These are phyloP conservation scores for Macroglossus sobrinus DNA, from an alignment of 2,113 vertebrate genomes.

Conservation along the genomic window DNA sequence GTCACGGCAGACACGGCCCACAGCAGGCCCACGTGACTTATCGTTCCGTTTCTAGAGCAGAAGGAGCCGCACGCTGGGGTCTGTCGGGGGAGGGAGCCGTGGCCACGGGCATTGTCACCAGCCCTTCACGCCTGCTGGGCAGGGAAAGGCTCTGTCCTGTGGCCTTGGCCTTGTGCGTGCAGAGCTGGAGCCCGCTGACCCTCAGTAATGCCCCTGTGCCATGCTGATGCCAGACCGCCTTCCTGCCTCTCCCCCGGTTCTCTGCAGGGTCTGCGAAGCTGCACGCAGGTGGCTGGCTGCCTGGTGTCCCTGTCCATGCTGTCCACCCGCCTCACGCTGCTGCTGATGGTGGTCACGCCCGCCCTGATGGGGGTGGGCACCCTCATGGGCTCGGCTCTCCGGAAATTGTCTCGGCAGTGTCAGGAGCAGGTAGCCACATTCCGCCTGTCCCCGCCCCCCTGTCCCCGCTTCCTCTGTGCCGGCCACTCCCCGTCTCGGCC, in stretches of 20 bases:
- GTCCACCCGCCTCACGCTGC: constrained; percentile 91
- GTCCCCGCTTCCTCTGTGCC: not conserved
- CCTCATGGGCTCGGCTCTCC: constrained; percentile 89
- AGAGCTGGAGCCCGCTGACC: no score
- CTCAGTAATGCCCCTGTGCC: not conserved
- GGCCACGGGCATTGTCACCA: not conserved
- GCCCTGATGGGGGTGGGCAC: constrained; percentile 88
- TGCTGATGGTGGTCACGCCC: constrained; percentile 89
- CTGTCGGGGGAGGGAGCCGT: not conserved
- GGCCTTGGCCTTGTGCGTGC: not conserved
- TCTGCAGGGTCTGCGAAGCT: constrained; percentile 90
- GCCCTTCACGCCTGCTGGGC: not conserved
- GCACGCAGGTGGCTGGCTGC: constrained; percentile 92
- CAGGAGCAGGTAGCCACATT: constrained; percentile 90
- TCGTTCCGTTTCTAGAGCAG: not conserved
- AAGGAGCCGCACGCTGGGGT: not conserved
- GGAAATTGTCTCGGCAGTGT: constrained; percentile 89
- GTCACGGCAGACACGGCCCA: not conserved
- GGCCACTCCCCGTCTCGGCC: accelerated
- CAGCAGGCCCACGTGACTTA: accelerated
- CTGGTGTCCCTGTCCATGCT: constrained; percentile 93
- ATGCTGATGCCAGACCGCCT: not conserved
- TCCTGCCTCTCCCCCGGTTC: not conserved
- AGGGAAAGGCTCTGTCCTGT: not conserved
- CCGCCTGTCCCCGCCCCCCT: accelerated